Percentiles rank a stretch among this genome's conserved stretches.
These are phyloP conservation scores for Ictidomys tridecemlineatus DNA, from an alignment of 2,113 vertebrate genomes.

Conservation along the genomic window DNA sequence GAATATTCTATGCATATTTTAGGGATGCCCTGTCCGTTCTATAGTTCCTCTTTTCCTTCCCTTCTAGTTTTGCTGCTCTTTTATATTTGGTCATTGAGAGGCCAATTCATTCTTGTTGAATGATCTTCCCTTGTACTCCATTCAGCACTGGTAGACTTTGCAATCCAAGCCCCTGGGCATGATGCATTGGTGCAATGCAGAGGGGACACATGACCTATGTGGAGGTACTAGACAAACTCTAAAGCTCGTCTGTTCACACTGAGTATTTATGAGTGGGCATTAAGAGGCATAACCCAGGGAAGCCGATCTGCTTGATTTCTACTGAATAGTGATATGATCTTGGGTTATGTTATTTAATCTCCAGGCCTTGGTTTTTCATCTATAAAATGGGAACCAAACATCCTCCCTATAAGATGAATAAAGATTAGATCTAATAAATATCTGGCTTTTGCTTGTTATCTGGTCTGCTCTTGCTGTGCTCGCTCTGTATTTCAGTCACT, in stretches of 20 bases:
- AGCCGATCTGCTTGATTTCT: neutral
- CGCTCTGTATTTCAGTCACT: fast-evolving
- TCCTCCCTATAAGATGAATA: neutral
- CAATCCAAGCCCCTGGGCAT: fast-evolving
- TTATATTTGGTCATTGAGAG: neutral
- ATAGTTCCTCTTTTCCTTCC: neutral
- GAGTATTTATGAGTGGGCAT: neutral
- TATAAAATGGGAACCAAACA: neutral
- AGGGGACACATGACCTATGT: neutral
- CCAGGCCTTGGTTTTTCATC: neutral
- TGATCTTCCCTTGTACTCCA: neutral
- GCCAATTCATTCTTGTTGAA: neutral
- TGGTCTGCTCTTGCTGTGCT: neutral
- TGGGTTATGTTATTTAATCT: neutral
- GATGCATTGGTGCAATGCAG: neutral
- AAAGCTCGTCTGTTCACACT: neutral
- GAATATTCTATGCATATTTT: neutral
- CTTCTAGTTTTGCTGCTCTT: neutral
- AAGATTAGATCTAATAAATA: neutral
- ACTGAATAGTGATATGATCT: neutral
- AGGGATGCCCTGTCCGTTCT: neutral
- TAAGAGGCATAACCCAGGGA: neutral
- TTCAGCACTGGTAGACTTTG: neutral
- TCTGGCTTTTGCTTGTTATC: neutral
- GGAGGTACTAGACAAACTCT: neutral